Evolutionary conservation across 2,888 invertebrate species (phyloP), one percentile per base, ranked within the genome.

Genomic region (Ypsolopha sequella): DNA sequence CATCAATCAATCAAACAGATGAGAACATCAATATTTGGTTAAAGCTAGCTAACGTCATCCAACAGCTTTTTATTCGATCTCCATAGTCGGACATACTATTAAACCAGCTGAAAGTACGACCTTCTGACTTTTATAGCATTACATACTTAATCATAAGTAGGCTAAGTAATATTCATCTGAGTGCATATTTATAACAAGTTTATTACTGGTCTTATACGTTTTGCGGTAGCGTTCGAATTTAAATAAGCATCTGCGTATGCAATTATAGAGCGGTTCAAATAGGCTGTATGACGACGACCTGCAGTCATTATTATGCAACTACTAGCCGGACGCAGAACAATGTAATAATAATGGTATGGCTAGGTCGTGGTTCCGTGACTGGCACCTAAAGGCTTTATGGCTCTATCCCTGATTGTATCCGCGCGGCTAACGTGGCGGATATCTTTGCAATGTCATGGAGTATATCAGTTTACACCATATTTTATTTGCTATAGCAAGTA

Each of bases 301-400:
- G 43, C 13, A 14, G 14, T 24, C 24, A 62, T 65, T 65, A 78
- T 82, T 81, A 81, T 78, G 79, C 79, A 82, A 82, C 60, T 57
- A 82, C 60, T 57, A 82, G 76, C 76, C 81, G 80, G 82, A 82
- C 76, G 64, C 73, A 67, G 65, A 70, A 78, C 77, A 80, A 74
- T 78, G 74, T 71, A 73, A 68, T 71, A 74, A 72, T 76, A 61
- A 58, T 61, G 61, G 56, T 56, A 56, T 44, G 45, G 51, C 36
- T 51, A 49, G 48, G 53, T 52, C 60, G 58, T 44, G 63, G 58
- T 65, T 66, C 73, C 80, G 80, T 80, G 79, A 79, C 80, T 66
- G 74, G 24, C 24, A 24, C 24, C 24, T 64, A 45, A n/a, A 34
- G 24, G 24, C 43, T 43, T 24, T 43, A 43, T 9, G 43, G 13